Percentiles rank a stretch among this genome's conserved stretches.
Conservation (phyloP, 2,113 vertebrate species). For the Misgurnus anguillicaudatus region DNA sequence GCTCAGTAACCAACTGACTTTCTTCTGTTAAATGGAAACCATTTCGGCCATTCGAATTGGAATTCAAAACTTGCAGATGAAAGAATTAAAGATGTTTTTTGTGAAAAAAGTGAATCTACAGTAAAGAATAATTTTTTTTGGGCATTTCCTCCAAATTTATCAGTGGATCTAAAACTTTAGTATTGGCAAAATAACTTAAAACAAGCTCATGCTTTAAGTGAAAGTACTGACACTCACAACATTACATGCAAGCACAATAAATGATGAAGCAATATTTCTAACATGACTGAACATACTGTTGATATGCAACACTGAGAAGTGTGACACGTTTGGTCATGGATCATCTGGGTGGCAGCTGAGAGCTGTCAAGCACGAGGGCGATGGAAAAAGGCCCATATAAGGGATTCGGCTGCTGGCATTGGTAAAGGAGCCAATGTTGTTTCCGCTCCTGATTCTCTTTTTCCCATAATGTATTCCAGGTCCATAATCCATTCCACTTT, state of each 20-base stretch:
- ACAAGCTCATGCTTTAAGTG: too few relatives aligned
- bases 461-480: slow-evolving; percentile 50
- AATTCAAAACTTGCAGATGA: not conserved
- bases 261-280: too few relatives aligned
- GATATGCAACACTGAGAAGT: not conserved
- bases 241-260: too few relatives aligned
- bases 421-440: slow-evolving; percentile 34
- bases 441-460: slow-evolving; percentile 47
- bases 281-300: not conserved
- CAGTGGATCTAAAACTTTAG: too few relatives aligned
- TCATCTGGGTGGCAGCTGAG: slow-evolving; percentile 38
- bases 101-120: too few relatives aligned
- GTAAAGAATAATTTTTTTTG: too few relatives aligned
- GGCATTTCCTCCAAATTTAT: too few relatives aligned
- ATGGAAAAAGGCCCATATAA: slow-evolving; percentile 30
- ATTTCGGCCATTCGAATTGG: too few relatives aligned
- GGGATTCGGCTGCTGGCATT: slow-evolving; percentile 7
- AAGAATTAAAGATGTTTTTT: not conserved
- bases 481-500: not conserved
- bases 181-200: too few relatives aligned
- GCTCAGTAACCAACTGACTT: too few relatives aligned
- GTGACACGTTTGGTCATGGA: not conserved
- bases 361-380: slow-evolving; percentile 4
- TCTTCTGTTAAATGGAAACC: too few relatives aligned
- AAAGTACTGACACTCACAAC: too few relatives aligned